Base-by-base conservation (phyloP, 2,888 invertebrate species). In the Macrostomum cliftonense region DNA sequence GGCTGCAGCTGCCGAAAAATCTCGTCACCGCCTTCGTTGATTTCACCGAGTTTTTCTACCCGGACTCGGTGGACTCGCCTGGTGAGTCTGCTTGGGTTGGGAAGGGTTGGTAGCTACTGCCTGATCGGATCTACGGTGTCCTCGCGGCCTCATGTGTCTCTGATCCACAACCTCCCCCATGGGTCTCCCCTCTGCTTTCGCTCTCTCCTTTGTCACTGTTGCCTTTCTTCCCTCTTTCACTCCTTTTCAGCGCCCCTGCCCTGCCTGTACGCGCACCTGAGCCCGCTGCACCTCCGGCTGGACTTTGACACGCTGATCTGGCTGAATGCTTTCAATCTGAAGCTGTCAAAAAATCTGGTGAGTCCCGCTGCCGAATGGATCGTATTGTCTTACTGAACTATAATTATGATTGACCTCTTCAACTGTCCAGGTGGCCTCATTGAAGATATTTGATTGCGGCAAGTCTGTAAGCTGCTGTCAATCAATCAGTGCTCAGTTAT, bases 231-330 rank as follows among this genome's bases (percentile, higher is more conserved):
- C n/a, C n/a, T n/a, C n/a, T n/a, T n/a, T n/a, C n/a, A n/a, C n/a
- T n/a, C n/a, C n/a, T n/a, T n/a, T n/a, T 4, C 74, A 91, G 91
- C 93, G 56, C 95, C 95, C 38, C 80, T 88, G 42, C 83, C 91
- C 14, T 88, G 89, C 67, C 76, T 88, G 58, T 93, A 84, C 71
- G 79, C 83, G 13, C 83, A 89, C 63, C 69, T 91, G 28, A 88
- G 89, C 70, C 95, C 95, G 0, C 76, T 93, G 46, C 80, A 83
- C 59, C 73, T 93, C 42, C 78, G 80, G 44, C 79, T 93, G 63
- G 93, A 97, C 70, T 77, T 81, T 49, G 77, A 80, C 53, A 91
- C 89, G 49, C 76, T 86, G 54, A 73, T 93, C 51, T 97, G 95
- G 95, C 77, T 88, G 49, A 87, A 88, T 63, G 84, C 88, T 37